phyloP scores from a whole-genome alignment of 2,113 vertebrate species.

The Sylvietta virens region DNA sequence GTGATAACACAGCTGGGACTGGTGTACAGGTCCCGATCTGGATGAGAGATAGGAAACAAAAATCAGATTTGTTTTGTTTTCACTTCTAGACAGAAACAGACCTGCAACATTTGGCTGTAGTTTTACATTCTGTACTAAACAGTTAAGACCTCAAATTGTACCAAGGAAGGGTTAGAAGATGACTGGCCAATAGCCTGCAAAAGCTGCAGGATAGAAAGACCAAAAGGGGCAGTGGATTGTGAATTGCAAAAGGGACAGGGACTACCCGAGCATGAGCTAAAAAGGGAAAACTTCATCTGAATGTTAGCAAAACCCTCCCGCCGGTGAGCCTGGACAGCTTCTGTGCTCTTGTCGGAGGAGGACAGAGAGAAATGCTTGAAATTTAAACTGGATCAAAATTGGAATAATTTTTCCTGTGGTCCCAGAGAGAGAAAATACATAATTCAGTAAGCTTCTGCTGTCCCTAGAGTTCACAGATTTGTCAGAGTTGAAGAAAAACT shows the following conservation, averaged over 20 bases:
- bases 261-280: background rate
- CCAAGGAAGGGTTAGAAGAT: background rate
- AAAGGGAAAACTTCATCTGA: background rate
- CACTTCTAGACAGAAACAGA: background rate
- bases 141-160: background rate
- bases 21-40: background rate
- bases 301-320: background rate
- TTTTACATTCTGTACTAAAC: background rate
- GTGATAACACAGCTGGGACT: background rate
- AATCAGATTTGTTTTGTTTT: background rate
- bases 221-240: background rate
- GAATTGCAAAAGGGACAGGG: background rate
- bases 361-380: background rate
- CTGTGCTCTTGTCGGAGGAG: rapidly evolving
- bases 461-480: background rate
- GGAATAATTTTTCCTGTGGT: background rate
- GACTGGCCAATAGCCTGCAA: background rate
- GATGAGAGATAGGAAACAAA: background rate
- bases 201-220: background rate
- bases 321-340: background rate
- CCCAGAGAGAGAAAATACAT: background rate
- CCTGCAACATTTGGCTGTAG: background rate
- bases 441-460: background rate
- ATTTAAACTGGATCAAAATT: background rate
- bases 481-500: background rate